Percentiles rank a stretch among this genome's conserved stretches.
phyloP scores from a whole-genome alignment of 2,797 vertebrate genomes.

The Crax fasciolata region DNA sequence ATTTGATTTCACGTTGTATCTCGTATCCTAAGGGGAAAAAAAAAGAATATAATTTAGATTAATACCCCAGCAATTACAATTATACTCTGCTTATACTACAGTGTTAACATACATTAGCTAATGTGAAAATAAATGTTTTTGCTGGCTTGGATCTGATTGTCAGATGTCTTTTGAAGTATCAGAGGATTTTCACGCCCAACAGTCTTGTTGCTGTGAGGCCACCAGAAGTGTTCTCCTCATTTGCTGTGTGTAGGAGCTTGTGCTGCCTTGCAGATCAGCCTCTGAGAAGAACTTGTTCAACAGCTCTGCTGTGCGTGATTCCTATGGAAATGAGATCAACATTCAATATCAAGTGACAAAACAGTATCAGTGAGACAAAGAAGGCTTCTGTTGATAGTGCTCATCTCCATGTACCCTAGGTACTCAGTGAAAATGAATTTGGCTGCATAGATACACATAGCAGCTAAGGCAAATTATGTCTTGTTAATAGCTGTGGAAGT shows the following conservation, averaged over 20 bases:
- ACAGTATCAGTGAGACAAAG: background rate
- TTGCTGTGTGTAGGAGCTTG: background rate
- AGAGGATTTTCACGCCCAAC: background rate
- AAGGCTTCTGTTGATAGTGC: background rate
- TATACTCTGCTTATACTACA: background rate
- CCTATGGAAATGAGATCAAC: background rate
- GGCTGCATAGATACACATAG: background rate
- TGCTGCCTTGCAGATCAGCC: background rate
- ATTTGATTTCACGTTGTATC: background rate
- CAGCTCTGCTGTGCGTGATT: background rate
- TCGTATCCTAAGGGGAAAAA: background rate
- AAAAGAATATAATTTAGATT: background rate
- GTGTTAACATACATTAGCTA: background rate
- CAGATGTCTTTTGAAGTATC: background rate
- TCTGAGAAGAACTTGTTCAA: background rate
- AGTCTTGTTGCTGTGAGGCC: background rate
- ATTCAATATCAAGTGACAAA: background rate
- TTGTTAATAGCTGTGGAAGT: background rate
- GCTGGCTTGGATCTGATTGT: background rate
- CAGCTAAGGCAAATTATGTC: background rate
- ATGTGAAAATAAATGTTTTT: conserved; percentile 18
- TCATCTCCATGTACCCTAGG: background rate
- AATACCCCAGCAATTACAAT: background rate
- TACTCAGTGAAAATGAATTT: background rate
- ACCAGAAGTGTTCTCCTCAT: background rate